Evolutionary conservation across 1,140 invertebrate genomes (phyloP), one percentile per base, ranked within the genome.

Genomic region (Zaprionus inermis): DNA sequence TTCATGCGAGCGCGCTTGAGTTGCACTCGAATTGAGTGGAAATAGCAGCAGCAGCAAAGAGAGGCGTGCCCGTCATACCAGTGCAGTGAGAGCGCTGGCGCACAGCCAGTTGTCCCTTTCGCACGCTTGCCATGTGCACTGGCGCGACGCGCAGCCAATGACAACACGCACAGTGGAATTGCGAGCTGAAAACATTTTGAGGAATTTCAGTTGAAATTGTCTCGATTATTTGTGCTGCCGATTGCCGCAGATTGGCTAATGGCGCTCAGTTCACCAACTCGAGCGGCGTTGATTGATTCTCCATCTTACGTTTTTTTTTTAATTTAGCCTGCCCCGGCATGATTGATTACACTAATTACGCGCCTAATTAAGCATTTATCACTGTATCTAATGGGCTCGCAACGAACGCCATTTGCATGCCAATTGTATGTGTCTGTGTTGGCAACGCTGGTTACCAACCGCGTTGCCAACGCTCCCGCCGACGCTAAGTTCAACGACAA

Each of bases 311-410:
- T 74, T 74, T 74, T 28, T 28, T 28, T 28, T 3, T 28, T 28
- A 2, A 4, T 28, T 69, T 32, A 0, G 4, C 30, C 30, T 69
- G 22, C 38, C 60, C 55, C 58, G 51, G 41, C 67, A 83, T 88
- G 84, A 89, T 89, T 89, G 84, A 89, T 89, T 89, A 89, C 80
- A 55, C 83, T 89, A 89, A 89, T 89, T 89, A 89, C 75, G 71
- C 84, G 79, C 77, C 81, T 88, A 88, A 88, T 88, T 88, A 88
- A 78, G 82, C 83, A 88, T 78, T 89, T 88, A 88, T 88, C 84
- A 84, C 70, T 73, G 69, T 84, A 83, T 83, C 81, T 79, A 77
- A 74, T 81, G 68, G 70, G 55, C 72, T 49, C 72, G 60, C 72
- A 59, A 57, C 68, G 60, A 76, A 5, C 52, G 66, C 68, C 59